Percentiles rank a stretch among this genome's conserved stretches.
These are phyloP conservation scores for Brachionus paranguensis DNA, from an alignment of 1,140 invertebrate species.

Conservation along the genomic window DNA sequence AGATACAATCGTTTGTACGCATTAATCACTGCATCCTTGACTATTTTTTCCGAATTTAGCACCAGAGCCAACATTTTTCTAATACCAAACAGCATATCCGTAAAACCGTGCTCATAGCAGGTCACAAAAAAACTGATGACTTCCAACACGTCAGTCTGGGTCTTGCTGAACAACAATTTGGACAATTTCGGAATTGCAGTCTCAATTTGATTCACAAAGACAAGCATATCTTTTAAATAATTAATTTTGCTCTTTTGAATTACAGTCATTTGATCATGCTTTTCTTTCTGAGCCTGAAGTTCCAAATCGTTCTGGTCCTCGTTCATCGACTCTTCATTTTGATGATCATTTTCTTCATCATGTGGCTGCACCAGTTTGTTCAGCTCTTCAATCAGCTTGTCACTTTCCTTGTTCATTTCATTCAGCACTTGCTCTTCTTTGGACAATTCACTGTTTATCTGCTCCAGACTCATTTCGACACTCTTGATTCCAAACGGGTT, in stretches of 20 bases:
- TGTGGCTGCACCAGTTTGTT: constrained; percentile 43
- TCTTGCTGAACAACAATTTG: constrained; percentile 68
- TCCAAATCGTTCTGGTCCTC: constrained; percentile 40
- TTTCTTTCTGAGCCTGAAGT: constrained; percentile 42
- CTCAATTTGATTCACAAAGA: constrained; percentile 66
- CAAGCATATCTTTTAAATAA: constrained; percentile 60
- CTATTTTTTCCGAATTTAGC: constrained; percentile 64
- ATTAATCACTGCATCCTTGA: constrained; percentile 61
- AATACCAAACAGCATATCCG: constrained; percentile 63
- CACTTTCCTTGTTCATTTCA: constrained; percentile 59
- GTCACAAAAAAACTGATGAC: constrained; percentile 76
- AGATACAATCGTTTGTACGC: constrained; percentile 66
- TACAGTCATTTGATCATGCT: background rate
- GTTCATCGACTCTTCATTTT: constrained; percentile 41
- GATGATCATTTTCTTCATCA: constrained; percentile 49
- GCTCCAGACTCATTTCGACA: constrained; percentile 49
- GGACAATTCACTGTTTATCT: constrained; percentile 48
- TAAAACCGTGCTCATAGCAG: constrained; percentile 67
- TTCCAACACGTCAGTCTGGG: constrained; percentile 70
- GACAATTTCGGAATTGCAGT: constrained; percentile 66
- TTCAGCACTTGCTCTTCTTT: constrained; percentile 52
- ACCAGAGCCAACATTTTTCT: constrained; percentile 69
- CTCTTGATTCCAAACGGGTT: constrained; percentile 40
- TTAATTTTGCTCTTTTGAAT: constrained; percentile 39
- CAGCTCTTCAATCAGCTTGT: constrained; percentile 56